Conservation (phyloP, 2,113 vertebrate species). For the Papio anubis region DNA sequence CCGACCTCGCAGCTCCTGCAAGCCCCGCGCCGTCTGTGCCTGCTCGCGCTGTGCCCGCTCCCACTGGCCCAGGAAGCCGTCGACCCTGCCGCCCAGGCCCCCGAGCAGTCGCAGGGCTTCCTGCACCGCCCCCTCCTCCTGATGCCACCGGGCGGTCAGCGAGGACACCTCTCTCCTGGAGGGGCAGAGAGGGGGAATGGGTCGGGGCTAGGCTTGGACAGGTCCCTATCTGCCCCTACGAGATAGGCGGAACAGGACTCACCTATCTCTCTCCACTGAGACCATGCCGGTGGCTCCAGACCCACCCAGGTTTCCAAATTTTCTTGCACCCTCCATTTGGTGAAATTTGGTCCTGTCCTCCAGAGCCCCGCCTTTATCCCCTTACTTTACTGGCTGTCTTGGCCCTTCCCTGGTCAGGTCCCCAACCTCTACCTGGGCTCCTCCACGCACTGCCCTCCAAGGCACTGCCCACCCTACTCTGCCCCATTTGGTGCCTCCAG, state of each 20-base stretch:
- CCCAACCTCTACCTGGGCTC: neutral
- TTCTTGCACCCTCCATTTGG: neutral
- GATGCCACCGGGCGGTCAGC: constrained; percentile 70
- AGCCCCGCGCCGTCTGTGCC: constrained; percentile 60
- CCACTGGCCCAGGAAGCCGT: constrained; percentile 78
- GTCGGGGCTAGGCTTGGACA: neutral
- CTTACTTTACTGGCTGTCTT: neutral
- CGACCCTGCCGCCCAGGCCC: constrained; percentile 72
- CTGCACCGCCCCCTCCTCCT: constrained; percentile 71
- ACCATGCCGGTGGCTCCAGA: neutral
- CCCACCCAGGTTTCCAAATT: neutral
- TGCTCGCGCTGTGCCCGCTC: constrained; percentile 74
- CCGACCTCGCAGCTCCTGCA: constrained; percentile 70
- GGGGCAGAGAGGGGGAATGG: neutral
- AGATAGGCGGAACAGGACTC: too few species aligned
- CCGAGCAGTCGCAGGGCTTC: constrained; percentile 73
- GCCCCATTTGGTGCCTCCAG: too few species aligned
- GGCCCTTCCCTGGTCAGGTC: too few species aligned
- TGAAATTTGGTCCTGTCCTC: neutral
- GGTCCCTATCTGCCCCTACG: rapidly evolving
- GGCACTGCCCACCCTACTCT: neutral
- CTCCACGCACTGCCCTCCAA: neutral
- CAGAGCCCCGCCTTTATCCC: neutral
- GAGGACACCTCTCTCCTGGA: constrained; percentile 74
- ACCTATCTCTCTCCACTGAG: neutral